These are phyloP conservation scores for Montipora cactus DNA, from an alignment of 64 coral and sea anemone species.

Conservation along the genomic window DNA sequence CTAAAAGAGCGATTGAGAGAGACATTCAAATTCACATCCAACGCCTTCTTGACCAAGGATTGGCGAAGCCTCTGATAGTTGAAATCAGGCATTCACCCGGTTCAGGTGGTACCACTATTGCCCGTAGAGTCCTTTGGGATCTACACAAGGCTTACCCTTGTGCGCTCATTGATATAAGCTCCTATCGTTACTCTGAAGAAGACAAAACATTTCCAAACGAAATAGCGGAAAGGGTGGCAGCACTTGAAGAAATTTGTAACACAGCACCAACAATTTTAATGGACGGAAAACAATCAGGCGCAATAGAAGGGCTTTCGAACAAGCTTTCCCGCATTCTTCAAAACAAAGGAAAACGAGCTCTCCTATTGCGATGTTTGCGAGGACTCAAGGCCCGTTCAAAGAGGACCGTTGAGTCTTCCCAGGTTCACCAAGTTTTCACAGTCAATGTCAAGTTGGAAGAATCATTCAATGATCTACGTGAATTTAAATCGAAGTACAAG, in stretches of 20 bases:
- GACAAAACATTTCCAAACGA: slow-evolving; percentile 40
- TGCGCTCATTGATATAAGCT: slow-evolving; percentile 15
- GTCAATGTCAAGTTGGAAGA: slow-evolving; percentile 73
- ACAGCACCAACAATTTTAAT: slow-evolving; percentile 58
- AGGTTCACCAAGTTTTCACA: slow-evolving; percentile 48
- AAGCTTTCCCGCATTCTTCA: slow-evolving; percentile 51
- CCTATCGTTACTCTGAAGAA: slow-evolving; percentile 56
- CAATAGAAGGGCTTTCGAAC: slow-evolving; percentile 60
- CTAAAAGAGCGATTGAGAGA: slow-evolving; percentile 54
- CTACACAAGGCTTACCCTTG: slow-evolving; percentile 68
- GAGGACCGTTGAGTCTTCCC: background rate
- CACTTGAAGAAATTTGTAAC: slow-evolving; percentile 64
- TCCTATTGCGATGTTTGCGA: slow-evolving; percentile 52
- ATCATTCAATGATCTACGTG: slow-evolving; percentile 59
- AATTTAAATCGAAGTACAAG: slow-evolving; percentile 76
- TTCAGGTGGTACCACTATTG: slow-evolving; percentile 75
- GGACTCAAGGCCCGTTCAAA: slow-evolving; percentile 14
- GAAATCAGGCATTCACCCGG: slow-evolving; percentile 78
- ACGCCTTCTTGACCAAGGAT: slow-evolving; percentile 62
- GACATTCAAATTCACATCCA: slow-evolving; percentile 70
- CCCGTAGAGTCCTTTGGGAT: slow-evolving; percentile 76
- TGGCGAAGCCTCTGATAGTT: slow-evolving; percentile 29
- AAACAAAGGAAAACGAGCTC: slow-evolving; percentile 57
- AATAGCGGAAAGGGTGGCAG: slow-evolving; percentile 49
- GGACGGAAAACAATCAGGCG: slow-evolving; percentile 61